These are phyloP conservation scores for Chrysogorgia sp. DNA, from an alignment of 92 coral and sea anemone genomes.

Conservation along the genomic window DNA sequence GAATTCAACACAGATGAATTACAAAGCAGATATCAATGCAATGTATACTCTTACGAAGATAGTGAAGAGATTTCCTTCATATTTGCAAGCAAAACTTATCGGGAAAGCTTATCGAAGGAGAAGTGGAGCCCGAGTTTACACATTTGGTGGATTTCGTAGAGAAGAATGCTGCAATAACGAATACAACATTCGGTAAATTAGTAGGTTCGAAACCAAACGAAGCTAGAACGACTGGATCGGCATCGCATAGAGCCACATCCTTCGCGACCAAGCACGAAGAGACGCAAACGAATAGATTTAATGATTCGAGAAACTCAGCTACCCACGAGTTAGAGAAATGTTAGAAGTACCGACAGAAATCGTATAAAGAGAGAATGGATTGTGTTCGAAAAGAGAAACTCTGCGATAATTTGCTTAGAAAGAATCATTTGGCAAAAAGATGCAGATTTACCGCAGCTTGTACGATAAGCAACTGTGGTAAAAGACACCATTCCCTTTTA, in stretches of 20 bases:
- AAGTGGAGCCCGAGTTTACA: constrained; percentile 42
- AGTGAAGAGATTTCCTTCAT: constrained; percentile 48
- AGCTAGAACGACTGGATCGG: not conserved
- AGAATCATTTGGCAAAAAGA: constrained; percentile 47
- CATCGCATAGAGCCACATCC: not conserved
- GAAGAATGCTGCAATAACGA: constrained; percentile 28
- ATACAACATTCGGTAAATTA: constrained; percentile 36
- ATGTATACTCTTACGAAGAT: constrained; percentile 50
- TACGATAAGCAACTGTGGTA: constrained; percentile 35
- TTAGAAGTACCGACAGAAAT: constrained; percentile 33
- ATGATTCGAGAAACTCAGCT: not conserved
- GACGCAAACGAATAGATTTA: not conserved
- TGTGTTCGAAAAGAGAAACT: constrained; percentile 32
- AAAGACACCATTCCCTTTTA: constrained; percentile 50
- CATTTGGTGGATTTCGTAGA: constrained; percentile 45
- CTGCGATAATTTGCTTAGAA: constrained; percentile 40
- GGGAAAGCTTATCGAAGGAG: constrained; percentile 31
- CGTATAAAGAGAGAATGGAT: constrained; percentile 27
- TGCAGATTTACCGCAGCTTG: constrained; percentile 27
- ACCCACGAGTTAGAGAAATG: constrained; percentile 44
- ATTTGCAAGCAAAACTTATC: constrained; percentile 59
- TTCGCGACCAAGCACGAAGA: not conserved
- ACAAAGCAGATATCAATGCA: constrained; percentile 59
- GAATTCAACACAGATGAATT: constrained; percentile 43
- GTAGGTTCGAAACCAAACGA: constrained; percentile 56